Conservation (phyloP, 2,888 invertebrate species). For the Plemyria rubiginata region DNA sequence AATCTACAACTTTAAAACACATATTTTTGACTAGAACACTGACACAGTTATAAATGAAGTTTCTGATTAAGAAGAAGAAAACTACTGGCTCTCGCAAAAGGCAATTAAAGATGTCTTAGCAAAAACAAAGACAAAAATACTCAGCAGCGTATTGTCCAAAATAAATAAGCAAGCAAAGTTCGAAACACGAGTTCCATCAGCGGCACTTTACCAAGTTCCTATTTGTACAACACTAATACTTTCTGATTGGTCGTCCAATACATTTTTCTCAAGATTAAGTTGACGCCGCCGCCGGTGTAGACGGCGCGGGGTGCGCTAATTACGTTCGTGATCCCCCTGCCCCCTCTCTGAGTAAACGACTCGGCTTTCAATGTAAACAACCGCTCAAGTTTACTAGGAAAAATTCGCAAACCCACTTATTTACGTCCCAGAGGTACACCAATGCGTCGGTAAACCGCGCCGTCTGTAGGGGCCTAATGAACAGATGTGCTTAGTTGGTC, state of each 20-base stretch:
- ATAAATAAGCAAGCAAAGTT: slow-evolving; percentile 39
- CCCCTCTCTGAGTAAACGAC: slow-evolving; percentile 72
- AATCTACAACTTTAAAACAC: no score
- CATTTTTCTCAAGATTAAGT: slow-evolving; percentile 63
- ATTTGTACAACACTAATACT: slow-evolving; percentile 52
- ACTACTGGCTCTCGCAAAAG: background rate
- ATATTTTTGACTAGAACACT: no score
- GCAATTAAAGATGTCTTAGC: slow-evolving; percentile 2
- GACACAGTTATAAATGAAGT: no score
- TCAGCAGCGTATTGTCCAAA: slow-evolving; percentile 21
- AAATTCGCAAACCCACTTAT: slow-evolving; percentile 80
- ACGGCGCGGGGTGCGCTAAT: slow-evolving; percentile 71
- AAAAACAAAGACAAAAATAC: slow-evolving; percentile 25
- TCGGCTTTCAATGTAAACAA: slow-evolving; percentile 80
- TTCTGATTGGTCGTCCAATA: slow-evolving; percentile 57
- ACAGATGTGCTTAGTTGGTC: slow-evolving; percentile 40
- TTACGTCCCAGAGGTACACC: slow-evolving; percentile 72
- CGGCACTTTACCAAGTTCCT: slow-evolving; percentile 43
- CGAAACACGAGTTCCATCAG: slow-evolving; percentile 42
- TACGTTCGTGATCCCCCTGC: slow-evolving; percentile 71
- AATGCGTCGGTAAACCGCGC: slow-evolving; percentile 52
- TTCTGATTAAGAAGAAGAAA: background rate
- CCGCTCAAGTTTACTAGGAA: slow-evolving; percentile 76
- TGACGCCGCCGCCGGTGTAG: slow-evolving; percentile 62
- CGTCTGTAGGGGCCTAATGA: slow-evolving; percentile 44